Base-by-base conservation (phyloP, 2,797 vertebrate genomes). In the Labroides dimidiatus region DNA sequence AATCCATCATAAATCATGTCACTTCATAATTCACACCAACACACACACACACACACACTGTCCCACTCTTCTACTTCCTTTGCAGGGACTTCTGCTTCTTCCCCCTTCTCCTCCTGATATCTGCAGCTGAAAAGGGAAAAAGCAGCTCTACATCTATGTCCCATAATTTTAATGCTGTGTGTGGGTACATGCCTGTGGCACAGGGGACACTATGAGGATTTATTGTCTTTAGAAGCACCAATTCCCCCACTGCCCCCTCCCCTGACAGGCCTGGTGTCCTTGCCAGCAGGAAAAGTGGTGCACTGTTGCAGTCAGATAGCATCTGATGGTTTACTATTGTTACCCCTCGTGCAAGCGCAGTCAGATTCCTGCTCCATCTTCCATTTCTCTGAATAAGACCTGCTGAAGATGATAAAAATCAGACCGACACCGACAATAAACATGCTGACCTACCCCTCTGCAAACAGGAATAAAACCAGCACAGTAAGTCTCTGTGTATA, bases 301-400 rank as follows among this genome's bases (percentile, higher is more conserved):
- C 81, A 88, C 85, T 88, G 82, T 90, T 89, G 84, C 89, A 87
- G 84, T 84, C 76, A 81, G 89, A 87, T 85, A 86, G 76, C 75
- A 82, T 88, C 85, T 71, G 81, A 87, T 85, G 61, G 78, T 81
- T 64, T 39, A 69, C 72, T 79, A 49, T 56, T 78, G 70, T 80
- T 81, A 66, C 67, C 53, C 55, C 77, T 62, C 71, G 70, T 69
- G 75, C 2, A 17, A 63, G 58, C 50, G 21, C 44, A 69, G 69
- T 72, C 64, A 64, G 54, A 39, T 71, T 75, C 77, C 50, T 59
- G 64, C 39, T 58, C 71, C 56, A 66, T 47, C 48, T 65, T n/a
- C 62, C 57, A 4, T 69, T n/a, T 79, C 56, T 37, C 70, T 60
- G 72, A 58, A 20, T 21, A 47, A 67, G 54, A 47, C 36, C 17